Percentiles rank a stretch among this genome's conserved stretches.
Conservation (phyloP, 92 coral and sea anemone genomes). For the Pocillopora grandis region DNA sequence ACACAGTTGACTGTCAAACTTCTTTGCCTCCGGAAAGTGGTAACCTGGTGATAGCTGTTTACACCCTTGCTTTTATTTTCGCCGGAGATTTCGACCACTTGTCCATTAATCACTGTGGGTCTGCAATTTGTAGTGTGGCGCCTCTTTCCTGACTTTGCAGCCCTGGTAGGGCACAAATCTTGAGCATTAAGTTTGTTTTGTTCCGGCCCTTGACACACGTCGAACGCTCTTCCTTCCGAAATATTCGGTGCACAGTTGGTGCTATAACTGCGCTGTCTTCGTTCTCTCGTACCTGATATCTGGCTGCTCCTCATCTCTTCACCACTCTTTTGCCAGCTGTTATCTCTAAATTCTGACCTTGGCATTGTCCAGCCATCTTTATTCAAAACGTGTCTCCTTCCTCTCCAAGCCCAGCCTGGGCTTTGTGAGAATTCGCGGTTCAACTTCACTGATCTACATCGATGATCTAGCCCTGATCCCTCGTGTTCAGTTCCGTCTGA, state of each 20-base stretch:
- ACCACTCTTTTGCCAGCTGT: background rate
- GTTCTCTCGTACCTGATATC: background rate
- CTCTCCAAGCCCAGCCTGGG: background rate
- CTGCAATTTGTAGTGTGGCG: background rate
- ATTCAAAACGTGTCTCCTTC: background rate
- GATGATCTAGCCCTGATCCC: background rate
- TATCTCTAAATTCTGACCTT: background rate
- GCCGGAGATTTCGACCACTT: background rate
- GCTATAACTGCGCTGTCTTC: slow-evolving; percentile 19
- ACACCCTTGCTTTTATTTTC: background rate
- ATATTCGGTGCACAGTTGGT: slow-evolving; percentile 14
- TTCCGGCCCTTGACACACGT: background rate
- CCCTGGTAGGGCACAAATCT: background rate
- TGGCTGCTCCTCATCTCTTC: background rate
- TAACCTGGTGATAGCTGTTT: background rate
- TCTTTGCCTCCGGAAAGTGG: slow-evolving; percentile 1
- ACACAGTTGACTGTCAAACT: slow-evolving; percentile 1
- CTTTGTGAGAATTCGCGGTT: background rate
- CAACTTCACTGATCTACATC: background rate
- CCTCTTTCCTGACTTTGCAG: no score
- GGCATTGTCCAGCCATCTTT: background rate
- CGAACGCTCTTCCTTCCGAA: slow-evolving; percentile 7
- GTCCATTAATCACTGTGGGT: background rate
- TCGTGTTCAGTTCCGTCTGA: background rate
- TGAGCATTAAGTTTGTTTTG: background rate